phyloP scores from a whole-genome alignment of 2,888 invertebrate genomes.

The Geophilus truncorum region DNA sequence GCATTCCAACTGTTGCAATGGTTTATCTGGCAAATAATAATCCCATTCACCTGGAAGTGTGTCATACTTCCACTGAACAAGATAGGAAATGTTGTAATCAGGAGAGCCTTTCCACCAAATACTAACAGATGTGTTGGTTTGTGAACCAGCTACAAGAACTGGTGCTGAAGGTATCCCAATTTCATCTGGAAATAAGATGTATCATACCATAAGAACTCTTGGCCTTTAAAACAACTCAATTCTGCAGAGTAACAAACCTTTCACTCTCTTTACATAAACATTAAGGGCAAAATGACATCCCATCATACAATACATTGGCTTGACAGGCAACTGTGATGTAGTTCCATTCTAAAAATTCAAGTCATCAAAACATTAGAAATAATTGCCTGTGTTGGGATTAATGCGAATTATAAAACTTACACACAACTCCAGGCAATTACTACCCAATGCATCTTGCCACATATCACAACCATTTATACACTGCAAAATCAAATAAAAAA shows the following conservation, averaged over 20 bases:
- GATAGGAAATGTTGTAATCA: constrained; percentile 49
- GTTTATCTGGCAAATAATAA: constrained; percentile 55
- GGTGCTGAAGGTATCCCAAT: constrained; percentile 68
- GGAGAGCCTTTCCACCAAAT: constrained; percentile 64
- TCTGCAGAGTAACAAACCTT: too few species aligned
- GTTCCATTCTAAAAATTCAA: not conserved
- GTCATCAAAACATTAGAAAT: not conserved
- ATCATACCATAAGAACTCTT: too few species aligned
- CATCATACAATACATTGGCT: constrained; percentile 70
- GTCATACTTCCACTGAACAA: constrained; percentile 68
- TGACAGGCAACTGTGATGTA: constrained; percentile 29
- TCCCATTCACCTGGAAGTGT: constrained; percentile 65
- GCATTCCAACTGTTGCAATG: constrained; percentile 38
- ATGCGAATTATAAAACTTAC: constrained; percentile 61
- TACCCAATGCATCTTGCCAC: constrained; percentile 69
- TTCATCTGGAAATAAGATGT: constrained; percentile 55
- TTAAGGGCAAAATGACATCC: constrained; percentile 76
- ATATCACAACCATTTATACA: constrained; percentile 72
- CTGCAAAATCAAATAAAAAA: constrained; percentile 55
- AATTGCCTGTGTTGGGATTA: not conserved
- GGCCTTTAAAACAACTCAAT: too few species aligned
- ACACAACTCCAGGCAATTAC: constrained; percentile 72
- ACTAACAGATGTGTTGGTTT: constrained; percentile 71
- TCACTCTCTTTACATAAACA: constrained; percentile 65
- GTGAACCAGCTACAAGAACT: constrained; percentile 68